phyloP scores from a whole-genome alignment of 2,113 vertebrate species.

The Mastomys natalensis region DNA sequence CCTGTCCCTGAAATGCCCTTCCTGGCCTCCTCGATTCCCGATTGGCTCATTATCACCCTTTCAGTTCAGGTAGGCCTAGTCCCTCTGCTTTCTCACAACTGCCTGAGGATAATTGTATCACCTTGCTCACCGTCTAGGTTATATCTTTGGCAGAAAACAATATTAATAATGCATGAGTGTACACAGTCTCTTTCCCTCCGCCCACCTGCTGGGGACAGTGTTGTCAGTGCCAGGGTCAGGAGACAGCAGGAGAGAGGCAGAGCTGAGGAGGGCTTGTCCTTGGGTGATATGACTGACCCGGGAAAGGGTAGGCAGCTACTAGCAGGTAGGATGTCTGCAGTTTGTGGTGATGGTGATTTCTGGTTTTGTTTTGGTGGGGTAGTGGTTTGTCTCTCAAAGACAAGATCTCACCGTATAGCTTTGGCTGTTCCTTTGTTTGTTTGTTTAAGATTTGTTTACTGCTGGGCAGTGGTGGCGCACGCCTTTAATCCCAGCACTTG shows the following conservation, averaged over 20 bases:
- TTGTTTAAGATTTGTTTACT: too few species aligned
- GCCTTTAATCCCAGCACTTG: too few species aligned
- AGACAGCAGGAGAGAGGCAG: neutral
- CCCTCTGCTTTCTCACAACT: neutral
- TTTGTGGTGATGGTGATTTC: neutral
- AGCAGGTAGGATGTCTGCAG: neutral
- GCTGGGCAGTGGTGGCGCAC: too few species aligned
- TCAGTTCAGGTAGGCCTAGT: neutral
- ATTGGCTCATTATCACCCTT: neutral
- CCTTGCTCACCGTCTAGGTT: neutral
- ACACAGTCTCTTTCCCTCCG: neutral
- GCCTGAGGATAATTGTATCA: neutral
- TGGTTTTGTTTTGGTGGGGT: neutral
- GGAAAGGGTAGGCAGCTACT: neutral
- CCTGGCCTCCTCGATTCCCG: neutral
- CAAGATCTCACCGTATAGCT: neutral
- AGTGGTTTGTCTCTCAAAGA: neutral
- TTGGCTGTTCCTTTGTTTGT: too few species aligned
- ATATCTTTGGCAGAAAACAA: conserved; percentile 8
- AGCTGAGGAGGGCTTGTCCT: neutral
- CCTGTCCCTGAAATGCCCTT: neutral
- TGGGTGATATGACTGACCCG: neutral
- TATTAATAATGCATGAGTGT: conserved; percentile 9
- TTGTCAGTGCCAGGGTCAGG: neutral
- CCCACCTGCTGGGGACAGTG: neutral